Evolutionary conservation across 2,113 vertebrate genomes (phyloP).

Genomic region (Paedocypris sp.): DNA sequence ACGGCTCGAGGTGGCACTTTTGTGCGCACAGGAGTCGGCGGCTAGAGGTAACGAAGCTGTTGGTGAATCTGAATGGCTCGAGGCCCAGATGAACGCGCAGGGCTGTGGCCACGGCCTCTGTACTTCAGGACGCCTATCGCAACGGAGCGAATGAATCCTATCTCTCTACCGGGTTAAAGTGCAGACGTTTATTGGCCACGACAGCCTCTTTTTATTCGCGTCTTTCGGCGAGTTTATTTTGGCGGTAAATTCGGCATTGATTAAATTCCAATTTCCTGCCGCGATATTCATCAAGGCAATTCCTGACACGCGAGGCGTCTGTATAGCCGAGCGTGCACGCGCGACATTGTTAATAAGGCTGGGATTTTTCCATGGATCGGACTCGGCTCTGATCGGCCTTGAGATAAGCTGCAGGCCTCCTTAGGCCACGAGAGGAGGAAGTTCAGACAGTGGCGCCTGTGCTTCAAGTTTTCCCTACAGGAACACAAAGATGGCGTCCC

Average conservation of each 20-base stretch:
- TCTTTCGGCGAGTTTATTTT: background rate
- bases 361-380: background rate
- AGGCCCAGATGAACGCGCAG: slow-evolving; percentile 12
- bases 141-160: background rate
- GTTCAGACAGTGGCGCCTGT: slow-evolving; percentile 11
- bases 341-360: background rate
- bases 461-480: slow-evolving; percentile 3
- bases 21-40: too few species aligned
- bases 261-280: slow-evolving; percentile 1
- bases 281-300: background rate
- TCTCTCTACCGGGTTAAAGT: background rate
- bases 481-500: slow-evolving; percentile 18
- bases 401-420: background rate
- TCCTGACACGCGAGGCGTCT: background rate
- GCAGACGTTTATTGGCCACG: background rate
- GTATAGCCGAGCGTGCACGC: too few species aligned
- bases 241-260: background rate
- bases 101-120: slow-evolving; percentile 19
- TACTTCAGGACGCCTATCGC: background rate
- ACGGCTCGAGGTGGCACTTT: too few species aligned
- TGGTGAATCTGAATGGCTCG: slow-evolving; percentile 7
- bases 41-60: too few species aligned
- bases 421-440: slow-evolving; percentile 19
- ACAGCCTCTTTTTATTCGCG: too few species aligned
- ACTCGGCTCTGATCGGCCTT: slow-evolving; percentile 8